Base-by-base conservation (phyloP, 2,113 vertebrate genomes). In the Mus pahari region DNA sequence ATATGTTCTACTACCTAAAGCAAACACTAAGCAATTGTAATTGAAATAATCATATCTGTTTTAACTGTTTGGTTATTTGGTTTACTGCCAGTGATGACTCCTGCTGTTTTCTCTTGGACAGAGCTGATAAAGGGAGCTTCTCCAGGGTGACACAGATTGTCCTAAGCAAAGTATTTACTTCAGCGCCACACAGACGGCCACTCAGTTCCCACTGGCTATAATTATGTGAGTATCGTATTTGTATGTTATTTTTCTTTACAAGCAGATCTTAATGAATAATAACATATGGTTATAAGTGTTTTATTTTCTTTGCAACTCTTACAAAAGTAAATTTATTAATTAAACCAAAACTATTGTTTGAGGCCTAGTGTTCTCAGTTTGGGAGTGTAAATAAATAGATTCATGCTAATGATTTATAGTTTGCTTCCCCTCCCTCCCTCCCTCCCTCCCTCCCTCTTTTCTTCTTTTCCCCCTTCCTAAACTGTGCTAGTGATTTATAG, bases 261-360 rank as follows among this genome's bases (percentile, higher is more conserved):
- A 83, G 28, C 60, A 50, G 8, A 62, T 78, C 31, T 81, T 81
- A 71, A 36, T 89, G 28, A 94, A 20, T 81, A 92, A 53, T 28
- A 26, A 17, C 14, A 16, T 64, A 16, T 36, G 13, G 33, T 88
- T 84, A 16, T 70, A 95, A 71, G 6, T 39, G 53, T 83, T 90
- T 94, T 48, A 78, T 68, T 89, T 96, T 95, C 45, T 75, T 83
- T 74, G 66, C 12, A 58, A 13, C 79, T 96, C 48, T 94, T 84
- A 90, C 13, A 77, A 89, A 95, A 86, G 68, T 71, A 83, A 88
- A 86, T 86, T 89, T 94, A 28, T 77, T 87, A 77, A 66, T 42
- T 1, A 39, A 91, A 62, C 45, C 2, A 33, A 93, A 94, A 91
- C 8, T 36, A 81, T 79, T 64, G 24, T 64, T 86, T 73, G 24